Evolutionary conservation across 2,888 invertebrate species (phyloP), one percentile per base, ranked within the genome.

Genomic region (Eremobia ochroleuca): DNA sequence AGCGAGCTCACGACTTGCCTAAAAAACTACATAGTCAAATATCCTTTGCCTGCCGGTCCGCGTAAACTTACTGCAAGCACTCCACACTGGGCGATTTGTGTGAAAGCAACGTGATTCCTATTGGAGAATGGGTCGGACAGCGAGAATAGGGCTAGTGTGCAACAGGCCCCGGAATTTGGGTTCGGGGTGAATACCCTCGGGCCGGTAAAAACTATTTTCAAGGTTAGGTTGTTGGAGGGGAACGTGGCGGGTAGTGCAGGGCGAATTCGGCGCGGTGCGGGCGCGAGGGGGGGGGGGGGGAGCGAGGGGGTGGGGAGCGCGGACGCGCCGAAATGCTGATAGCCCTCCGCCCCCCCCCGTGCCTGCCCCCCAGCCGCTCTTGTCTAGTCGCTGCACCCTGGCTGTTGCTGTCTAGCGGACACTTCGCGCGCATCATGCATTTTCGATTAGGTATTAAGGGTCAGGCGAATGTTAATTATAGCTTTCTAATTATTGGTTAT

Each of bases 141-240:
- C 80, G 82, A 91, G 90, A 91, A 94, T 93, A 90, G 91, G 91
- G 90, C 91, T 90, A 91, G 96, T 96, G 96, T 96, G 95, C 89
- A 91, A 89, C 94, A 91, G 91, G 92, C 93, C 93, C 92, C 92
- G 95, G 96, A 96, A 96, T 97, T 96, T 92, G 96, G 96, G 95
- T 95, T 95, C 94, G 96, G 96, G 97, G 97, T 97, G 96, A 97
- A 97, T 97, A 97, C 97, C 97, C 97, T 97, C 96, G 88, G 90
- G 95, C 93, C 94, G 94, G 96, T 97, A 96, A 96, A 96, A 97
- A 97, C 97, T 96, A 96, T 96, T 96, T 97, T 97, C 97, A 97
- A 97, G 97, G 97, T 96, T 97, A 96, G 95, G 92, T 91, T 91
- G 92, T 91, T 94, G 94, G 96, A 96, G 95, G 96, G 96, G 96